These are phyloP conservation scores for Asarcornis scutulata DNA, from an alignment of 2,113 vertebrate species.

Conservation along the genomic window DNA sequence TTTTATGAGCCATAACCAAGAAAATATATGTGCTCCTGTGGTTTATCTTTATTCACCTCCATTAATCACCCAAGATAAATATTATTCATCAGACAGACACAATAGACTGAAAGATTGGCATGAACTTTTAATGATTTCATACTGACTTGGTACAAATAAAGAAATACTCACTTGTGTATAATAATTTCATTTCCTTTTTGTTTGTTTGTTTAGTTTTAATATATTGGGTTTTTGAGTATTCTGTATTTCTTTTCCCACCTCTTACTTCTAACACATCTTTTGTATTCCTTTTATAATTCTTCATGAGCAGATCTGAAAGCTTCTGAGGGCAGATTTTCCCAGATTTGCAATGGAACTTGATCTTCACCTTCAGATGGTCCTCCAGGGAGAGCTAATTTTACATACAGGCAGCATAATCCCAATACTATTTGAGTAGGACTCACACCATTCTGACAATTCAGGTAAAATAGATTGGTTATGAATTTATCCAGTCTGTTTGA, in stretches of 20 bases:
- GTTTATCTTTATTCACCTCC: background rate
- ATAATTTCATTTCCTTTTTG: background rate
- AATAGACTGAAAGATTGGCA: background rate
- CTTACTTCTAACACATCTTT: background rate
- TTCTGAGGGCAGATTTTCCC: background rate
- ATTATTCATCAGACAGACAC: background rate
- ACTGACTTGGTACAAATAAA: background rate
- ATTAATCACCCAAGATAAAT: background rate
- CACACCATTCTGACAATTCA: no score
- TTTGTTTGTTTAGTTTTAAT: background rate
- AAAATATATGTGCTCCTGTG: background rate
- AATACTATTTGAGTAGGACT: background rate
- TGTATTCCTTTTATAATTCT: background rate
- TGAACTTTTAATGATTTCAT: background rate
- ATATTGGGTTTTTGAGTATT: background rate
- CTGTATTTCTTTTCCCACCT: background rate
- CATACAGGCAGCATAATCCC: background rate
- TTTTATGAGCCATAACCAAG: background rate
- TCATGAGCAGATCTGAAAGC: background rate
- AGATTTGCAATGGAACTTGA: background rate
- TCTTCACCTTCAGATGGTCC: background rate
- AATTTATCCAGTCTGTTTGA: background rate
- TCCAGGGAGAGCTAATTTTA: background rate
- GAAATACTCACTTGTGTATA: background rate
- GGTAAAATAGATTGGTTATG: background rate